Evolutionary conservation across 92 coral and sea anemone species (phyloP), one percentile per base, ranked within the genome.

Genomic region (Umimayanthus chanpuru): DNA sequence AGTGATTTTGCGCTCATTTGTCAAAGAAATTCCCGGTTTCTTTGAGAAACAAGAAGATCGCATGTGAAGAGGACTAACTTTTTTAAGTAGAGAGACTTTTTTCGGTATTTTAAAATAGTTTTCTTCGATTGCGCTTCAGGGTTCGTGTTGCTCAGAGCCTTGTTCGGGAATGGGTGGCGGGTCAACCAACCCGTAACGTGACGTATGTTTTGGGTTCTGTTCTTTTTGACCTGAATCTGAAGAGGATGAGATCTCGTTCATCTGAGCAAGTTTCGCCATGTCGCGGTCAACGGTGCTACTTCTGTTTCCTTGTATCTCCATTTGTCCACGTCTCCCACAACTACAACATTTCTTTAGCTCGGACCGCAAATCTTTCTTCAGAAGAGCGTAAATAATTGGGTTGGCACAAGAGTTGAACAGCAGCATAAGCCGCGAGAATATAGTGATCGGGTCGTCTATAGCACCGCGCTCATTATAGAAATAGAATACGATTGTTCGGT

Each of bases 361-460:
- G 4, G 95, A 84, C 38, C 93, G 89, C 73, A 94, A 81, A 80
- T 94, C 98, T 81, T 93, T 94, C 83, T 94, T 94, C 92, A 93
- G 91, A 88, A 94, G 85, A 0, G 95, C 95, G 86, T 94, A 94
- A 26, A 94, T 91, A 41, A 93, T 75, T 4, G 98, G 98, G 23
- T 94, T 94, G 26, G 91, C 93, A 50, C 94, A 90, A 20, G 95
- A 90, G 86, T 94, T 94, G 73, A 92, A 92, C 82, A 94, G 88
- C 55, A 94, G 89, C 61, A 92, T 82, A 28, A 94, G 90, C 20
- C 98, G 78, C 4, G 98, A 94, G 36, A 93, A 89, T 55, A 89
- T 87, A 56, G 93, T 90, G 18, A 94, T 89, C 55, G 89, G 93
- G 8, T 85, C 72, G 21, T 89, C 94, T 26, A 94, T 91, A 15